Conservation (phyloP, 2,888 invertebrate genomes). For the Xestia rhomboidea region DNA sequence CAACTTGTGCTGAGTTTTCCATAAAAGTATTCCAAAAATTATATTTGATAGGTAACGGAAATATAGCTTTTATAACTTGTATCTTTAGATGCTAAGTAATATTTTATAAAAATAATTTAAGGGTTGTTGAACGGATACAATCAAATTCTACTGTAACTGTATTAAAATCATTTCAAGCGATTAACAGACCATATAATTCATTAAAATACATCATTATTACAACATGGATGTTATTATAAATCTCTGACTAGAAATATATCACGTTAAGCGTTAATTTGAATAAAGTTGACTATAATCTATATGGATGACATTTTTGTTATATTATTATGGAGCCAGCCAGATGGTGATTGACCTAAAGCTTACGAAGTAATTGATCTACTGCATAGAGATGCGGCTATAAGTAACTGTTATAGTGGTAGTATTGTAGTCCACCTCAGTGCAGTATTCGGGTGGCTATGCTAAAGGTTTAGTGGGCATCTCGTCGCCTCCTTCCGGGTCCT, state of each 20-base stretch:
- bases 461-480: constrained; percentile 87
- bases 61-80: not conserved
- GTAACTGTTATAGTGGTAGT: constrained; percentile 27
- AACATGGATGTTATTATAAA: constrained; percentile 34
- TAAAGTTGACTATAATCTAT: constrained; percentile 63
- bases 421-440: constrained; percentile 63
- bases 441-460: constrained; percentile 59
- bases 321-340: constrained; percentile 54
- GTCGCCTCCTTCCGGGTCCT: constrained; percentile 96
- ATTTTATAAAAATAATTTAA: not conserved
- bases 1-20: not conserved
- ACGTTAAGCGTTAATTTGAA: constrained; percentile 66
- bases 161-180: constrained; percentile 36
- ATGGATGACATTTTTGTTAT: constrained; percentile 59
- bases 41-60: not conserved
- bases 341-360: constrained; percentile 50
- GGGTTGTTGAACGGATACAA: constrained; percentile 10
- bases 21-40: not conserved
- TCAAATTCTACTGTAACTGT: constrained; percentile 16
- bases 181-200: constrained; percentile 22
- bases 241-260: constrained; percentile 55
- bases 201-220: constrained; percentile 42
- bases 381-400: constrained; percentile 54
- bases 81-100: not conserved
- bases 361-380: constrained; percentile 58